phyloP scores from a whole-genome alignment of 2,113 vertebrate genomes.

The Zingel zingel region DNA sequence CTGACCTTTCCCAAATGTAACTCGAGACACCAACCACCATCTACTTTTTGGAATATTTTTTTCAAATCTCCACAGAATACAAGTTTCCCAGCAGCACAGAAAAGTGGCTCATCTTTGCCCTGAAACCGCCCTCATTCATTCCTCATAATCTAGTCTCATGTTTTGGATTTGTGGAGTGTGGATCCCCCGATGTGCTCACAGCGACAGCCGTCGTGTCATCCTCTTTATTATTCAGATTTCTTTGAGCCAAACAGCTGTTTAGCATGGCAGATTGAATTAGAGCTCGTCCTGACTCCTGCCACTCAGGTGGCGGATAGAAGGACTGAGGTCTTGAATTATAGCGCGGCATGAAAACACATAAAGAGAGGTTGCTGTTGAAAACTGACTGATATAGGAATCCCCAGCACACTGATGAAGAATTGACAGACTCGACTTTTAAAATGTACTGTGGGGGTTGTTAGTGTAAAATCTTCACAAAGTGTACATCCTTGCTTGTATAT shows the following conservation, averaged over 20 bases:
- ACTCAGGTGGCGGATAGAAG: constrained; percentile 60
- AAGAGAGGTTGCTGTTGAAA: constrained; percentile 23
- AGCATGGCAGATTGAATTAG: constrained; percentile 79
- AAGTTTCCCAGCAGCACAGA: constrained; percentile 38
- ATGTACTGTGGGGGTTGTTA: constrained; percentile 56
- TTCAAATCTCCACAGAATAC: constrained; percentile 34
- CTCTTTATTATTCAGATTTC: constrained; percentile 82
- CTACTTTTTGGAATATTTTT: constrained; percentile 2
- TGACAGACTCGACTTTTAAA: constrained; percentile 42
- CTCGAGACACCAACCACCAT: background rate
- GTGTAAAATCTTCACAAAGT: constrained; percentile 39
- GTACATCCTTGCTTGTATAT: constrained; percentile 60
- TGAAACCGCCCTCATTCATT: constrained; percentile 51
- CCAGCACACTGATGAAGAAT: constrained; percentile 36
- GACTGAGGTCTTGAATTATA: constrained; percentile 41
- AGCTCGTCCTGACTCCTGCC: constrained; percentile 63
- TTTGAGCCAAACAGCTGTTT: constrained; percentile 82
- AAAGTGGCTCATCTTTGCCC: constrained; percentile 60
- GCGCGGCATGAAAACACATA: constrained; percentile 5
- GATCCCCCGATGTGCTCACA: constrained; percentile 68
- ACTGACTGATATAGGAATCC: constrained; percentile 21
- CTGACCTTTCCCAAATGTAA: constrained; percentile 30
- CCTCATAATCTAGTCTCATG: constrained; percentile 73
- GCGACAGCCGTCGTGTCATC: constrained; percentile 72
- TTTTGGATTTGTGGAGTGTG: constrained; percentile 71